Evolutionary conservation across 2,113 vertebrate genomes (phyloP).

Genomic region (Scolopax mira): DNA sequence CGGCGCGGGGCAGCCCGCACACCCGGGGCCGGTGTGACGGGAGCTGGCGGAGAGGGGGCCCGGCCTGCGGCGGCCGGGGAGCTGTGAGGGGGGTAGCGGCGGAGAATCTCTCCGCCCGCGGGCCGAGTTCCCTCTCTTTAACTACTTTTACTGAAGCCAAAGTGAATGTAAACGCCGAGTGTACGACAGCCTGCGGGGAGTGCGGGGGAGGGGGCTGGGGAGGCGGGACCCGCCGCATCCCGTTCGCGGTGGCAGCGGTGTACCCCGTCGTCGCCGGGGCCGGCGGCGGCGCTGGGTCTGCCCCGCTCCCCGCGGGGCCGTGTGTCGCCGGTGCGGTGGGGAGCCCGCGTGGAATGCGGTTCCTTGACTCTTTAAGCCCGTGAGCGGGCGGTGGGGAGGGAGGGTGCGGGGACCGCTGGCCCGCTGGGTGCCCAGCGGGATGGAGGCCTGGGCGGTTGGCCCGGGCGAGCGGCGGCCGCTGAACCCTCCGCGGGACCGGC

Average conservation of each 20-base stretch:
- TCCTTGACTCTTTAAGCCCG: not conserved
- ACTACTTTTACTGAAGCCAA: not conserved
- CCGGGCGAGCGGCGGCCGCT: not conserved
- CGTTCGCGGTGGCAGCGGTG: accelerated
- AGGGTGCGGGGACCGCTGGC: not conserved
- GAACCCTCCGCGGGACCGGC: not conserved
- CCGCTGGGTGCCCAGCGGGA: accelerated
- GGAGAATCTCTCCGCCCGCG: too few relatives aligned
- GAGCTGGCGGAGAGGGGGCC: not conserved
- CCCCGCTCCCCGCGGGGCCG: accelerated
- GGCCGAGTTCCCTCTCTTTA: not conserved
- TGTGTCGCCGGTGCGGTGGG: accelerated
- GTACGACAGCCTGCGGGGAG: not conserved
- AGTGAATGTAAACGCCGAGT: accelerated
- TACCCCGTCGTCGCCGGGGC: accelerated
- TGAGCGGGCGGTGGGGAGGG: not conserved
- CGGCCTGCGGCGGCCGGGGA: too few relatives aligned
- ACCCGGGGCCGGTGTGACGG: too few relatives aligned
- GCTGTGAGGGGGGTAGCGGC: not conserved
- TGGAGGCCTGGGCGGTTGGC: not conserved
- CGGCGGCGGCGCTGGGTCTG: not conserved
- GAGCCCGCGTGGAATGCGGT: accelerated
- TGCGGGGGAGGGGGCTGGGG: not conserved
- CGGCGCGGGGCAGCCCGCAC: not conserved
- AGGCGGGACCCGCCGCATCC: not conserved